Conservation (phyloP, 2,797 vertebrate genomes). For the Natrix natrix region DNA sequence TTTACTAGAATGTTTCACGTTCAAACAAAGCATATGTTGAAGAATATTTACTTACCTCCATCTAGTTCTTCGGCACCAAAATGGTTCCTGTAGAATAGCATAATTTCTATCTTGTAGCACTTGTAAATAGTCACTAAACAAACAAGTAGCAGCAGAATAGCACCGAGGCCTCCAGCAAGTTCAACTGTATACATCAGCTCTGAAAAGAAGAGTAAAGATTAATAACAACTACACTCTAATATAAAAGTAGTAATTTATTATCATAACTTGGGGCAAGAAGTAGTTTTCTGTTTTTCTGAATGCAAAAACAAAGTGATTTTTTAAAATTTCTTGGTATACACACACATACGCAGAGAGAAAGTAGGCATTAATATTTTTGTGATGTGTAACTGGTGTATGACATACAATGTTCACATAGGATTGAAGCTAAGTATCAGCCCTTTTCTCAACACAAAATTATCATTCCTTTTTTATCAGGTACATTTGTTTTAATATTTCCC, state of each 20-base stretch:
- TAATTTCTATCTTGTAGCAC: constrained; percentile 97
- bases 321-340: constrained; percentile 9
- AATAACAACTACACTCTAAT: constrained; percentile 52
- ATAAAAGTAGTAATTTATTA: constrained; percentile 3
- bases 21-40: constrained; percentile 9
- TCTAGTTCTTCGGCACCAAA: constrained; percentile 96
- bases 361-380: not conserved
- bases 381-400: not conserved
- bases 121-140: constrained; percentile 96
- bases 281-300: not conserved
- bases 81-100: constrained; percentile 97
- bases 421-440: constrained; percentile 18
- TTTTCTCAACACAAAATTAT: constrained; percentile 54
- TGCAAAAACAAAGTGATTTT: not conserved
- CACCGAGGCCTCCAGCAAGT: constrained; percentile 95
- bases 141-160: constrained; percentile 93
- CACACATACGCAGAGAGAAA: not conserved
- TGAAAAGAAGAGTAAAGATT: constrained; percentile 71
- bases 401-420: constrained; percentile 42
- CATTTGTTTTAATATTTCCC: constrained; percentile 53
- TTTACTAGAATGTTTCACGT: not conserved
- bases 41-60: constrained; percentile 85
- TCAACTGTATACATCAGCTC: constrained; percentile 98
- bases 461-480: constrained; percentile 22
- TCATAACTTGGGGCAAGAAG: not conserved